phyloP scores from a whole-genome alignment of 2,113 vertebrate species.

The Albula glossodonta region DNA sequence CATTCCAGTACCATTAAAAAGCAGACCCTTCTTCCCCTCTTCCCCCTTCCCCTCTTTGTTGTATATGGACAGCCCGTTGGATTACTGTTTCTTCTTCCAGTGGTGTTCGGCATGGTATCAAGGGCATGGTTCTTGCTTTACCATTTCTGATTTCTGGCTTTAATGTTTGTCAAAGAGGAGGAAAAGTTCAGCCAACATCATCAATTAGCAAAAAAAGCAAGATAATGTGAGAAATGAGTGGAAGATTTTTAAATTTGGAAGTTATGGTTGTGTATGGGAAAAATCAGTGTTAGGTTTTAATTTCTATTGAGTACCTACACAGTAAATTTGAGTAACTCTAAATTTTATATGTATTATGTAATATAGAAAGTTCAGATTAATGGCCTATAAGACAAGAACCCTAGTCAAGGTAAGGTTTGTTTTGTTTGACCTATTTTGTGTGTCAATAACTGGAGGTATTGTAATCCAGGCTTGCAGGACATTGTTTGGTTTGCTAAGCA shows the following conservation, averaged over 20 bases:
- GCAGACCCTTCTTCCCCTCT: constrained; percentile 6
- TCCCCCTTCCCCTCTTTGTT: constrained; percentile 7
- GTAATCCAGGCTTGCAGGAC: background rate
- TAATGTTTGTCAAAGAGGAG: constrained; percentile 8
- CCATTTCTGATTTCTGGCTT: constrained; percentile 33
- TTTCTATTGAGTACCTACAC: background rate
- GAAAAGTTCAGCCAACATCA: background rate
- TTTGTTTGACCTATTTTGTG: background rate
- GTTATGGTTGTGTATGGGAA: background rate
- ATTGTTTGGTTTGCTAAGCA: background rate
- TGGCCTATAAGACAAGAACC: too few relatives aligned
- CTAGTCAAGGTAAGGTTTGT: background rate
- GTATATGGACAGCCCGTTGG: background rate
- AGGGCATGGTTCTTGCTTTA: constrained; percentile 34
- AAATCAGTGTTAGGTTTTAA: background rate
- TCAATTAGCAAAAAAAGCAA: background rate
- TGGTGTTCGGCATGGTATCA: constrained; percentile 17
- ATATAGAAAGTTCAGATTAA: too few relatives aligned
- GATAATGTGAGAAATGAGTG: background rate
- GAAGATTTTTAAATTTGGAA: background rate
- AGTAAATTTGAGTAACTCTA: background rate
- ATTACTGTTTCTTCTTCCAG: constrained; percentile 10
- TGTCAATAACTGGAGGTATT: background rate
- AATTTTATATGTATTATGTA: too few relatives aligned
- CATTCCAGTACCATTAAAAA: constrained; percentile 32